phyloP scores from a whole-genome alignment of 2,888 invertebrate genomes.

The Acanthococcus lagerstroemiae region DNA sequence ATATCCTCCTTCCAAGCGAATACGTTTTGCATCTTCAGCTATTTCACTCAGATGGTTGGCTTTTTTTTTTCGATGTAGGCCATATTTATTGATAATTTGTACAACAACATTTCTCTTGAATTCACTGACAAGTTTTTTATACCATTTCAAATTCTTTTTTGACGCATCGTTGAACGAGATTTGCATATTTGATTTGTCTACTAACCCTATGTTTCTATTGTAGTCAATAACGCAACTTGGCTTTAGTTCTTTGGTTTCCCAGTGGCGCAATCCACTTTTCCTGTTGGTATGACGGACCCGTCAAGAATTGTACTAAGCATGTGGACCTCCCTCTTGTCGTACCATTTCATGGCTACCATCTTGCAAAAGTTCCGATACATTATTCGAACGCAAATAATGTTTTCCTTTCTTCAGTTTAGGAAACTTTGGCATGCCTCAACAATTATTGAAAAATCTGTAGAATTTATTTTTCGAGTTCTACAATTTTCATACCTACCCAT shows the following conservation, averaged over 20 bases:
- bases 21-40: background rate
- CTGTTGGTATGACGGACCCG: background rate
- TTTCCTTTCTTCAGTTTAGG: background rate
- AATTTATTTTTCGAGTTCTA: too few species aligned
- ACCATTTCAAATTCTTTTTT: conserved; percentile 15
- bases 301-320: conserved; percentile 21
- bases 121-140: conserved; percentile 11
- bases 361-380: conserved; percentile 25
- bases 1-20: background rate
- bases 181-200: conserved; percentile 12
- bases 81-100: background rate
- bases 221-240: conserved; percentile 8
- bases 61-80: background rate
- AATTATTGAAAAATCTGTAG: too few species aligned
- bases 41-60: background rate
- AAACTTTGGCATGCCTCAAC: conserved; percentile 11
- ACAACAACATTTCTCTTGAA: background rate
- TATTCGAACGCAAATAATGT: conserved; percentile 19
- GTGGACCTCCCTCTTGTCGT: conserved; percentile 26
- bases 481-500: too few species aligned
- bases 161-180: background rate
- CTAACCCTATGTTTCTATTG: conserved; percentile 15
- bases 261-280: background rate
- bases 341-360: conserved; percentile 23
- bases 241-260: background rate